Conservation (phyloP, 2,113 vertebrate genomes). For the Rhinolophus ferrumequinum region DNA sequence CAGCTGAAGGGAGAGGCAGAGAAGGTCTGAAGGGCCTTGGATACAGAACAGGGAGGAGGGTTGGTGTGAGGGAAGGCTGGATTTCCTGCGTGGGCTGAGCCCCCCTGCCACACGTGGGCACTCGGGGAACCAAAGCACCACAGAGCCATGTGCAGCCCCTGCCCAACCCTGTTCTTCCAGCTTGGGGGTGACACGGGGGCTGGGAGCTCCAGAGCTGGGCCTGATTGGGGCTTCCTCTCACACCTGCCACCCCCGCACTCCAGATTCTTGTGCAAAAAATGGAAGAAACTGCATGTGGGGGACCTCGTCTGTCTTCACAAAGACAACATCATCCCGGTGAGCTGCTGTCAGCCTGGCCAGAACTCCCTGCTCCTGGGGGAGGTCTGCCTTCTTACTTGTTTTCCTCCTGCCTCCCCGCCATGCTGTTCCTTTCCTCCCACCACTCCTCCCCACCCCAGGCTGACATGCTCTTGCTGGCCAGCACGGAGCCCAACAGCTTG, state of each 20-base stretch:
- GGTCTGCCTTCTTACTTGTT: rapidly evolving
- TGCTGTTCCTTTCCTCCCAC: neutral
- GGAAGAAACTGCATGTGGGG: constrained; percentile 91
- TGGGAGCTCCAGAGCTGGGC: rapidly evolving
- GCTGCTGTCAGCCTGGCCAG: neutral
- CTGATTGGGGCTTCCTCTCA: neutral
- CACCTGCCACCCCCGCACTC: rapidly evolving
- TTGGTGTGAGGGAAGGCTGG: neutral
- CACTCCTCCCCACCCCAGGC: constrained; percentile 76
- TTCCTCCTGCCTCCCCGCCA: neutral
- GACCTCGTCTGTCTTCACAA: constrained; percentile 91
- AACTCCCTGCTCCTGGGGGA: rapidly evolving
- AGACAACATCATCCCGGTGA: constrained; percentile 92
- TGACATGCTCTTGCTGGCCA: constrained; percentile 93
- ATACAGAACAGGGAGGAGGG: rapidly evolving
- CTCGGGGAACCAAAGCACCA: neutral
- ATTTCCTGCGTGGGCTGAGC: neutral
- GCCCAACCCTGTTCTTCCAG: rapidly evolving
- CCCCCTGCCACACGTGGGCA: neutral
- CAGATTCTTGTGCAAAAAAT: constrained; percentile 89
- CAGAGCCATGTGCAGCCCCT: neutral
- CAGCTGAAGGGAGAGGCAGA: no score
- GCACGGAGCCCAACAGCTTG: constrained; percentile 95
- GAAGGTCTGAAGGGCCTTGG: neutral
- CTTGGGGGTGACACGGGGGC: neutral